Conservation (phyloP, 2,113 vertebrate species). For the Varanus komodoensis region DNA sequence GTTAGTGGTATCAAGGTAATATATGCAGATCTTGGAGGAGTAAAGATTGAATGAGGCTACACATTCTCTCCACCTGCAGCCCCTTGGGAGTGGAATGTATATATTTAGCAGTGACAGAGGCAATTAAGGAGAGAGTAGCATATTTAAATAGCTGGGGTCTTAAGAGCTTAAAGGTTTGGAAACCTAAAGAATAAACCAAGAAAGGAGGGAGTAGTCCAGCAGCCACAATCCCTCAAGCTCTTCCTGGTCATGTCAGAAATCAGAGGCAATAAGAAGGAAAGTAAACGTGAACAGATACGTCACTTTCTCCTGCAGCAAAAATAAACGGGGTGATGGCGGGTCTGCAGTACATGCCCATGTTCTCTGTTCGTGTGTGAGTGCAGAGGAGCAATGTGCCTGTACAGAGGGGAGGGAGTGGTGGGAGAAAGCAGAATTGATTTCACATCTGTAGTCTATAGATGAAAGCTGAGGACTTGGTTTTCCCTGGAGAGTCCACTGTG, state of each 20-base stretch:
- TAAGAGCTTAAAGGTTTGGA: slow-evolving; percentile 45
- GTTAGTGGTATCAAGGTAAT: slow-evolving; percentile 59
- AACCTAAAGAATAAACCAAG: slow-evolving; percentile 42
- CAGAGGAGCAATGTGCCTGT: too few relatives aligned
- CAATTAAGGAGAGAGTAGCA: slow-evolving; percentile 24
- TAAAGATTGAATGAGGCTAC: slow-evolving; percentile 62
- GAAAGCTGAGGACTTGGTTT: slow-evolving; percentile 58
- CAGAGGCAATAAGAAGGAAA: slow-evolving; percentile 16
- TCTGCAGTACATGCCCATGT: slow-evolving; percentile 11
- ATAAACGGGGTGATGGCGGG: accelerated
- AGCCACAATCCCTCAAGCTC: slow-evolving; percentile 41
- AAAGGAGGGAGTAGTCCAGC: slow-evolving; percentile 36
- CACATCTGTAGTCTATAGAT: slow-evolving; percentile 72
- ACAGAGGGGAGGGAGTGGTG: background rate
- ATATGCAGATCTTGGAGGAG: slow-evolving; percentile 68
- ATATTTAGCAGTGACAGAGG: background rate
- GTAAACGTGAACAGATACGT: background rate
- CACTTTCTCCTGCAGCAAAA: background rate
- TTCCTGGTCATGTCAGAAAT: slow-evolving; percentile 54
- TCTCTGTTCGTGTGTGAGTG: background rate
- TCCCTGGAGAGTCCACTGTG: slow-evolving; percentile 61
- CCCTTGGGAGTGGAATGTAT: slow-evolving; percentile 38
- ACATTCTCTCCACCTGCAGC: slow-evolving; percentile 49
- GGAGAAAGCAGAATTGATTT: slow-evolving; percentile 61
- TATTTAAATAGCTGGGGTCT: slow-evolving; percentile 41